These are phyloP conservation scores for Drosophila truncata DNA, from an alignment of 1,140 invertebrate genomes.

Conservation along the genomic window DNA sequence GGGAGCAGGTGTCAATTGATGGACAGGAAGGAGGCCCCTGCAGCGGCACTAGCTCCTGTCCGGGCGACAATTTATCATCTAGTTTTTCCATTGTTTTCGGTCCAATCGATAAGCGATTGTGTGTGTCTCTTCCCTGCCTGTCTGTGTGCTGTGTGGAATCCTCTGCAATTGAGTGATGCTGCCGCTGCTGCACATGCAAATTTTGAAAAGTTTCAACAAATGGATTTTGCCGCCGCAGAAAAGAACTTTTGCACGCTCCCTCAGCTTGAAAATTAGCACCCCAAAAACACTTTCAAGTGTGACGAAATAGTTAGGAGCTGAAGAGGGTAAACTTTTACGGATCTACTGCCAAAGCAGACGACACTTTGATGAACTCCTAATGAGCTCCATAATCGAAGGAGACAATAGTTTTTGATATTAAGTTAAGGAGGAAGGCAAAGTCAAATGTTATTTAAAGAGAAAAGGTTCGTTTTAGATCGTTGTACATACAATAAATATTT, in stretches of 20 bases:
- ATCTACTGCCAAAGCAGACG: background rate
- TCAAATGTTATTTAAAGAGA: background rate
- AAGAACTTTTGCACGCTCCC: constrained; percentile 52
- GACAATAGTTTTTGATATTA: background rate
- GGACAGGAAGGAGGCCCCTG: constrained; percentile 39
- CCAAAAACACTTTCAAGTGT: constrained; percentile 62
- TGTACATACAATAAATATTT: background rate
- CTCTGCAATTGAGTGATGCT: constrained; percentile 52
- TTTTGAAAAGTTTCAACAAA: constrained; percentile 66
- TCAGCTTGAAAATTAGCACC: constrained; percentile 71
- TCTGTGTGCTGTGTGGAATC: constrained; percentile 5
- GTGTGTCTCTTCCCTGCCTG: constrained; percentile 16
- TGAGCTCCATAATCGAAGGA: constrained; percentile 63
- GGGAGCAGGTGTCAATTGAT: constrained; percentile 55
- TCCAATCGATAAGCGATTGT: constrained; percentile 45
- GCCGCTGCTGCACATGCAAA: constrained; percentile 65
- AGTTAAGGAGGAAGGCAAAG: too few species aligned
- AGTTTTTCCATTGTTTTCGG: constrained; percentile 43
- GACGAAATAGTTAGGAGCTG: constrained; percentile 13
- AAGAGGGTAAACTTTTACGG: constrained; percentile 39
- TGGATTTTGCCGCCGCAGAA: constrained; percentile 59
- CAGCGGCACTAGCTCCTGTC: constrained; percentile 22
- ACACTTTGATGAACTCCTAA: constrained; percentile 74
- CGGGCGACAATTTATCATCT: constrained; percentile 70
- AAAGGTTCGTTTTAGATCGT: background rate